phyloP scores from a whole-genome alignment of 2,888 invertebrate genomes.

The Charanyca ferruginea region DNA sequence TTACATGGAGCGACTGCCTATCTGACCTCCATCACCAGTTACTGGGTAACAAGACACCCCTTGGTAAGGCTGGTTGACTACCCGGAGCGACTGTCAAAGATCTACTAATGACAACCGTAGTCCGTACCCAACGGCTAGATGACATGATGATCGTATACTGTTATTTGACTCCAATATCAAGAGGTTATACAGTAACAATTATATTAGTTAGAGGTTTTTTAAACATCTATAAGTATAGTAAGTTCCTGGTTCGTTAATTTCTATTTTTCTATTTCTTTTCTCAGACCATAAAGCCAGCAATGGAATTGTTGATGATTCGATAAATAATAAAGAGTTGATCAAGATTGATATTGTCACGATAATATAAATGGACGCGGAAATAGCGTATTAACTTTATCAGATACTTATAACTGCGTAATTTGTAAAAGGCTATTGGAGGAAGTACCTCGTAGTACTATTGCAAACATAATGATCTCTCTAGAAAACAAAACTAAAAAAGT shows the following conservation, averaged over 20 bases:
- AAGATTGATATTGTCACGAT: neutral
- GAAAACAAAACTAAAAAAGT: no score
- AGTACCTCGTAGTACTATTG: constrained; percentile 4
- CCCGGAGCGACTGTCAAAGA: no score
- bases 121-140: no score
- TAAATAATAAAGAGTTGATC: constrained; percentile 8
- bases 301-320: constrained; percentile 1
- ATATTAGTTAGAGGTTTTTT: neutral
- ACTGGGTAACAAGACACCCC: no score
- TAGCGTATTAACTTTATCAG: constrained; percentile 5
- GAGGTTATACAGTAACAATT: neutral
- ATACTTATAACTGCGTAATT: constrained; percentile 2
- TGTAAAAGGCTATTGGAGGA: constrained; percentile 31
- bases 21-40: no score
- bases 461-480: no score
- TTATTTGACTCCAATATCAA: neutral
- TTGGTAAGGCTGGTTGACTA: no score
- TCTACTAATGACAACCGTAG: no score
- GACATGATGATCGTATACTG: neutral
- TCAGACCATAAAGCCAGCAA: neutral
- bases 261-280: no score
- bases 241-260: neutral
- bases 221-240: neutral
- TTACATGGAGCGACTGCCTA: no score
- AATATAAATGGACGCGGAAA: neutral